Conservation (phyloP, 1,140 invertebrate genomes). For the Eumaeus atala region DNA sequence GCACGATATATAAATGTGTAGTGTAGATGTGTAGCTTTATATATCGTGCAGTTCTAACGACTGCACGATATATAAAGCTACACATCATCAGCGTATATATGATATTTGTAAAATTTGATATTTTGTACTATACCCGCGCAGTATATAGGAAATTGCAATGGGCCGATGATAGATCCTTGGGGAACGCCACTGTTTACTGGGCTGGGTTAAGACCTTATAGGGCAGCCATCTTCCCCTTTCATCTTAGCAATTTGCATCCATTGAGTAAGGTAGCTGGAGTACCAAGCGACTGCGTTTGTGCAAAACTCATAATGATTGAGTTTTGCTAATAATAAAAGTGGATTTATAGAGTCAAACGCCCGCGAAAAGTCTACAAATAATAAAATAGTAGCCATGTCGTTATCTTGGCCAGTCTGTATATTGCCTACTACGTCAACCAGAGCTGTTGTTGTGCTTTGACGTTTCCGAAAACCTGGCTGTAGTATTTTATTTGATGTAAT, state of each 20-base stretch:
- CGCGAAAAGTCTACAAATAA: constrained; percentile 16
- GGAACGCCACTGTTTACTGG: too few relatives aligned
- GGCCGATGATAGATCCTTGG: too few relatives aligned
- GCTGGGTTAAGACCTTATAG: not conserved
- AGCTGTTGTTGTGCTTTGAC: constrained; percentile 11
- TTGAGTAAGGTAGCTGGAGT: constrained; percentile 4
- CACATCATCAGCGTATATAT: constrained; percentile 15
- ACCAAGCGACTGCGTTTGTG: constrained; percentile 4
- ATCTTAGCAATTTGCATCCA: constrained; percentile 8
- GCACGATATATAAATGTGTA: too few relatives aligned
- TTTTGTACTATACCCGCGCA: too few relatives aligned
- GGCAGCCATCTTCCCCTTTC: not conserved
- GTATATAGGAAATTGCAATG: too few relatives aligned
- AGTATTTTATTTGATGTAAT: constrained; percentile 13
- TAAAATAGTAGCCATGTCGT: constrained; percentile 12
- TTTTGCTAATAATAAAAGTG: constrained; percentile 12
- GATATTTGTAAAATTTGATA: constrained; percentile 9
- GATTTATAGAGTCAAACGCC: constrained; percentile 17
- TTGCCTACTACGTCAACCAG: constrained; percentile 13
- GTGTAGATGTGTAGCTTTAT: constrained; percentile 16
- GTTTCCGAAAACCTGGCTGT: constrained; percentile 17
- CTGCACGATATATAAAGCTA: constrained; percentile 14
- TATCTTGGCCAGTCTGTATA: constrained; percentile 11
- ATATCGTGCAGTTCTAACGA: too few relatives aligned
- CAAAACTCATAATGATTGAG: constrained; percentile 14